Evolutionary conservation across 2,113 vertebrate species (phyloP).

Genomic region (Pyrgilauda ruficollis): DNA sequence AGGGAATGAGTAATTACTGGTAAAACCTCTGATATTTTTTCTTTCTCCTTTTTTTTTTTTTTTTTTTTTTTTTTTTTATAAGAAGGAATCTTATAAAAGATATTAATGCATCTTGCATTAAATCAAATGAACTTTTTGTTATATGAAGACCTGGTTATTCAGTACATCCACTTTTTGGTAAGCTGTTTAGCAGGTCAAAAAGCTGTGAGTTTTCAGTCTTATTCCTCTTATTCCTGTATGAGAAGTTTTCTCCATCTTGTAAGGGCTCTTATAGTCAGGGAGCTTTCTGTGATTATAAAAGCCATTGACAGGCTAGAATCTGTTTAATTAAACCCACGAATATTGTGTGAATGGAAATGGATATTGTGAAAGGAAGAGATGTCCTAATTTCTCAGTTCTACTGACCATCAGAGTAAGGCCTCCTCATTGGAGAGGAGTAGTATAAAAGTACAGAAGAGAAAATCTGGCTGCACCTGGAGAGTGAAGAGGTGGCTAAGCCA

Average conservation of each 20-base stretch:
- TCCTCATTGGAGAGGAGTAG: not conserved
- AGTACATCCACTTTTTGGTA: not conserved
- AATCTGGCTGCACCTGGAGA: not conserved
- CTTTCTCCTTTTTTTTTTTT: not conserved
- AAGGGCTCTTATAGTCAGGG: not conserved
- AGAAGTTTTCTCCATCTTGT: not conserved
- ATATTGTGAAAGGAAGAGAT: not conserved
- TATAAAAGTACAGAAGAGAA: not conserved
- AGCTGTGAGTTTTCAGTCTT: not conserved
- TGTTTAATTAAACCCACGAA: not conserved
- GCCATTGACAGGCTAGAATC: not conserved
- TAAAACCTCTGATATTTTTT: not conserved
- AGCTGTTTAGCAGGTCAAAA: not conserved
- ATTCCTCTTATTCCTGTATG: not conserved
- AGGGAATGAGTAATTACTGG: accelerated
- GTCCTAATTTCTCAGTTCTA: not conserved
- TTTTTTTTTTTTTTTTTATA: not conserved
- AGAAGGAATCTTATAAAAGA: not conserved
- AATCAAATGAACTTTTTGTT: not conserved
- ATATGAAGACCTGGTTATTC: not conserved
- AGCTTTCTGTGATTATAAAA: not conserved
- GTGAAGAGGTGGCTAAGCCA: not conserved
- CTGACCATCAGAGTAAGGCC: not conserved
- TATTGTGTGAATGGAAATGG: not conserved
- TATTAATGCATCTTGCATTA: not conserved